Conservation (phyloP, 2,113 vertebrate genomes). For the Tupaia chinensis region DNA sequence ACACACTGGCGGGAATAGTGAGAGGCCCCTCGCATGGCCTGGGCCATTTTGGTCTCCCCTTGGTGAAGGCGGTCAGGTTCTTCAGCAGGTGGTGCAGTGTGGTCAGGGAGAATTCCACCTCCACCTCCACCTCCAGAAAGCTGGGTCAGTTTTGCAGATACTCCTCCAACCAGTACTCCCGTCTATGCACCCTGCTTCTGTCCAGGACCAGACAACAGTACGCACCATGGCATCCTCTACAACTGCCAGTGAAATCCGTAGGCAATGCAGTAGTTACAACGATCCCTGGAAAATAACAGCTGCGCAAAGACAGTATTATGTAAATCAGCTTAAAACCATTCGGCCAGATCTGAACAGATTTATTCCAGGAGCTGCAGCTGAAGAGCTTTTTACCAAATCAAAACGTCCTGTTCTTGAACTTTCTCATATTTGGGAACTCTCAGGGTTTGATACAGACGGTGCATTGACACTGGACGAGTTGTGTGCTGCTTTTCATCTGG, state of each 20-base stretch:
- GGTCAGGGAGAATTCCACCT: constrained; percentile 92
- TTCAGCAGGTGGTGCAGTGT: constrained; percentile 93
- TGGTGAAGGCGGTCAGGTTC: constrained; percentile 91
- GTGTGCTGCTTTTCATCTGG: no score
- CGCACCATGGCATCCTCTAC: constrained; percentile 95
- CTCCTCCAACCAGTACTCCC: constrained; percentile 96
- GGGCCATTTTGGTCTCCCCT: constrained; percentile 96
- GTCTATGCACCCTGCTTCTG: constrained; percentile 98
- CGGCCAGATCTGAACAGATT: constrained; percentile 98
- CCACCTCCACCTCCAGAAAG: constrained; percentile 97
- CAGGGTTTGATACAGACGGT: no score
- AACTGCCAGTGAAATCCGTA: constrained; percentile 97
- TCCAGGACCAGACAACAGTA: constrained; percentile 97
- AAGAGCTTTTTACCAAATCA: no score
- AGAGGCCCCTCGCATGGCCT: constrained; percentile 90
- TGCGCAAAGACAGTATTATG: constrained; percentile 99
- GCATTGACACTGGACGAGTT: no score
- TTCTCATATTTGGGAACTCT: no score
- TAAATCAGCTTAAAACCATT: constrained; percentile 99
- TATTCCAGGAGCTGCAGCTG: constrained; percentile 93
- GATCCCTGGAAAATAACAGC: constrained; percentile 99
- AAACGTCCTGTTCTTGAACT: no score
- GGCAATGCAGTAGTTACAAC: constrained; percentile 97
- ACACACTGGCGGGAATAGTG: constrained; percentile 92
- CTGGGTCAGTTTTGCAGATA: constrained; percentile 99